Base-by-base conservation (phyloP, 2,888 invertebrate genomes). In the Troilus luridus region DNA sequence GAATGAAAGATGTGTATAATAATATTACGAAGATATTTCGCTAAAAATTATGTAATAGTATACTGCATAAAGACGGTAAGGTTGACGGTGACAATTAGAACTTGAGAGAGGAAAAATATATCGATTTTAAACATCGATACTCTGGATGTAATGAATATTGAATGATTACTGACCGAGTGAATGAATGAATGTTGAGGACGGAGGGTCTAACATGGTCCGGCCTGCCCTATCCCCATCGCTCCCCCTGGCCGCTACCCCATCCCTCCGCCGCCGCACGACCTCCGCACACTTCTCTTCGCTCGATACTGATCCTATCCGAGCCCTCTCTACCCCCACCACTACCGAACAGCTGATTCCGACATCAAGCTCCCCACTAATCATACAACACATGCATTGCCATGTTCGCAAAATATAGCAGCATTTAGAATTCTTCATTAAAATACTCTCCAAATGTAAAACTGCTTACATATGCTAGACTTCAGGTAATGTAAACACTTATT, bases 161-260 rank as follows among this genome's bases (percentile, higher is more conserved):
- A 11, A 24, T 67, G 0, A 19, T 81, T 81, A 81, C 81, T 81
- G 54, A 81, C 81, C 81, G 41, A n/a, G 10, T 9, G 54, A 54
- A 9, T 67, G n/a, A 24, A 24, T 67, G 24, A 9, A 81, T 19
- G 54, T 21, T 54, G 81, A 81, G 81, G 81, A 81, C 81, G 81
- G 81, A 81, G 54, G 81, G 24, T 67, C 67, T 81, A 81, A 81
- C 81, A 81, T 81, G 81, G 41, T 81, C 21, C 19, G 81, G 54
- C 54, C 54, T 41, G 54, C 81, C 81, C 81, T 81, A 56, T 81
- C 81, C 81, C 81, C 81, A 56, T 81, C 81, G 54, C 81, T 81
- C 81, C 81, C 81, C 81, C 41, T 56, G 19, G 81, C 81, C 81
- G 54, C 81, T 81, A 81, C 81, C 81, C 81, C 81, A 81, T 81